phyloP scores from a whole-genome alignment of 2,888 invertebrate genomes.

The Stratiomys singularior region DNA sequence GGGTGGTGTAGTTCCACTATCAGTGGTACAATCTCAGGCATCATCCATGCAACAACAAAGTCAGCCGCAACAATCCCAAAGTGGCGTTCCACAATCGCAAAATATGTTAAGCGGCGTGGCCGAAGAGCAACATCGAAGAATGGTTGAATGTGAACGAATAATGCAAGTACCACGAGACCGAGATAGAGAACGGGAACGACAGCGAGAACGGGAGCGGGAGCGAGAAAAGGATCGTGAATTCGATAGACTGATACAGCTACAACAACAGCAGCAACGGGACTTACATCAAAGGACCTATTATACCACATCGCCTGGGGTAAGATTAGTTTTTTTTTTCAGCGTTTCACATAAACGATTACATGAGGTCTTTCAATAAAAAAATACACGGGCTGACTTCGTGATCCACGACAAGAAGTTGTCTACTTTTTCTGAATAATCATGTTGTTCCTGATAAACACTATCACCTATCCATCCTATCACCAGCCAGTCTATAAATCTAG shows the following conservation, averaged over 20 bases:
- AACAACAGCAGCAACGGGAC: conserved; percentile 43
- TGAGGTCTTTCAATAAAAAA: no score
- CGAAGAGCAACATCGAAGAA: conserved; percentile 50
- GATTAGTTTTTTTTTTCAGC: neutral
- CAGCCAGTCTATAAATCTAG: no score
- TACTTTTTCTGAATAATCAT: no score
- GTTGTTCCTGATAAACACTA: no score
- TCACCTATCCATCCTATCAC: no score
- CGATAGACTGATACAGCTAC: conserved; percentile 49
- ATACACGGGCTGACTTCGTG: no score
- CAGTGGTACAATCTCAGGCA: conserved; percentile 36
- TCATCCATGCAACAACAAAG: conserved; percentile 31
- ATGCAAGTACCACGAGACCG: conserved; percentile 44
- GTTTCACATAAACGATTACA: no score
- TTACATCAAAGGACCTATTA: conserved; percentile 57
- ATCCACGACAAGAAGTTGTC: no score
- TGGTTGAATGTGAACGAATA: conserved; percentile 50
- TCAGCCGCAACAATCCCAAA: conserved; percentile 24
- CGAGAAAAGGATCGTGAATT: conserved; percentile 51
- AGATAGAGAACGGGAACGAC: conserved; percentile 46
- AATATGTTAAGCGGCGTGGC: conserved; percentile 45
- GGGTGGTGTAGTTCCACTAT: conserved; percentile 10
- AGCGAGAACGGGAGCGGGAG: conserved; percentile 50
- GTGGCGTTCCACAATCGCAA: conserved; percentile 42
- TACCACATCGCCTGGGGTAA: conserved; percentile 50